Evolutionary conservation across 2,797 vertebrate genomes (phyloP).

Genomic region (Semotilus atromaculatus): DNA sequence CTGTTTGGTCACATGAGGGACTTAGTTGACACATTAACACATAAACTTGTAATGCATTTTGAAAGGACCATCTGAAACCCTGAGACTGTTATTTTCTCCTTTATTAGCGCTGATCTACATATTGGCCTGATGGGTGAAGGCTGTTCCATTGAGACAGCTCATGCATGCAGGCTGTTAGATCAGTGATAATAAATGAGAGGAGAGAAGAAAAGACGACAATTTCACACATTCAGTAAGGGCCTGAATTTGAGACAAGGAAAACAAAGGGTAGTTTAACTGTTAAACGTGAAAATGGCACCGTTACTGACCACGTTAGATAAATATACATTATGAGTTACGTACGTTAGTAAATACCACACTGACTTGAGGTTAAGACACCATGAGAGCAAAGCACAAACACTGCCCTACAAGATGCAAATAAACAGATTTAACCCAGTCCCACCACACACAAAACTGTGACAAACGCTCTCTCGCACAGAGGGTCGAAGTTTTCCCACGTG

Average conservation of each 20-base stretch:
- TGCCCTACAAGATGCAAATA: neutral
- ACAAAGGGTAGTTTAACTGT: neutral
- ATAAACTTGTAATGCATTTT: constrained; percentile 12
- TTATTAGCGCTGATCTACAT: constrained; percentile 38
- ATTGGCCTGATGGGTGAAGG: constrained; percentile 35
- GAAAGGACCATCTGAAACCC: constrained; percentile 19
- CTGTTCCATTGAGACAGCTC: constrained; percentile 8
- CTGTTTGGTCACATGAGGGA: neutral
- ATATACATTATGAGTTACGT: constrained; percentile 30
- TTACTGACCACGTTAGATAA: neutral
- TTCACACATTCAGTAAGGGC: neutral
- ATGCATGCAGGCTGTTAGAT: constrained; percentile 38
- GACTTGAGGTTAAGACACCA: constrained; percentile 35
- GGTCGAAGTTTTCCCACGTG: constrained; percentile 47
- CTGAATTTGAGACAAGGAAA: constrained; percentile 17
- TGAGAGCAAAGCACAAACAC: constrained; percentile 12
- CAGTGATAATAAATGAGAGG: constrained; percentile 25
- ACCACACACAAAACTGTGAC: constrained; percentile 29
- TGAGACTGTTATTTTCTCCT: constrained; percentile 9
- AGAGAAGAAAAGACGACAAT: neutral
- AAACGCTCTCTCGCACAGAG: neutral
- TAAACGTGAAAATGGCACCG: neutral
- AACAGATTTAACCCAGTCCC: constrained; percentile 32
- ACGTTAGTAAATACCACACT: neutral
- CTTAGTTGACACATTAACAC: neutral